A percentile compares a stretch with the other conserved stretches of the same genome.
These are phyloP conservation scores for Ctenodactylus gundi DNA, from an alignment of 2,113 vertebrate genomes.

Conservation along the genomic window DNA sequence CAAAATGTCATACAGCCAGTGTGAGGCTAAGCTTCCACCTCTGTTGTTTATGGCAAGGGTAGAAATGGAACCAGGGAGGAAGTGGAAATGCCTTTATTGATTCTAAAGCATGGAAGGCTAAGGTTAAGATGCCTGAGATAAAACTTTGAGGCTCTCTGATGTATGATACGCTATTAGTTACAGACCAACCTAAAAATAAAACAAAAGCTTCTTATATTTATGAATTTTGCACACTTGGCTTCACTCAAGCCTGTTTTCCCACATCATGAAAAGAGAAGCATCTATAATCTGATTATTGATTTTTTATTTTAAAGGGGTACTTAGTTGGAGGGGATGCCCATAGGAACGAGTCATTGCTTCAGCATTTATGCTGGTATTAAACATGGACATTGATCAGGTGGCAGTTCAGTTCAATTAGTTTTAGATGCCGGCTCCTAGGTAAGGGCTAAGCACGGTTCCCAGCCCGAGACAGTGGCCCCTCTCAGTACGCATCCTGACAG, in stretches of 20 bases:
- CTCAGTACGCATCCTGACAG: background rate
- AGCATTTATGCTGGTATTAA: background rate
- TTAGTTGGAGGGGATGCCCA: background rate
- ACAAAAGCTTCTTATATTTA: background rate
- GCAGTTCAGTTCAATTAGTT: background rate
- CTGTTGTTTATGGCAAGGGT: constrained; percentile 7
- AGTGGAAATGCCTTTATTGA: background rate
- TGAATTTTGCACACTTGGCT: background rate
- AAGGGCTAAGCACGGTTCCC: background rate
- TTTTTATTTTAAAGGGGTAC: background rate
- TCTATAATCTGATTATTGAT: background rate
- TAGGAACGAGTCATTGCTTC: background rate
- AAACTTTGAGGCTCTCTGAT: background rate
- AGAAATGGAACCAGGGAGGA: background rate
- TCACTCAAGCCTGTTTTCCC: background rate
- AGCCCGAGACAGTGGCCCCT: background rate
- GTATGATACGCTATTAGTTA: background rate
- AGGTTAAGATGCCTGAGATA: background rate
- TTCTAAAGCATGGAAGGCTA: background rate
- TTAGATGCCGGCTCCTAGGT: background rate
- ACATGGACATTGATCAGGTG: background rate
- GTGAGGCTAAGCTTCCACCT: constrained; percentile 27
- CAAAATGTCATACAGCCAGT: constrained; percentile 40
- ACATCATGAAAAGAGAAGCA: background rate
- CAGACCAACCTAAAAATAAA: background rate